Base-by-base conservation (phyloP, 1,140 invertebrate genomes). In the Caenorhabditis remanei region DNA sequence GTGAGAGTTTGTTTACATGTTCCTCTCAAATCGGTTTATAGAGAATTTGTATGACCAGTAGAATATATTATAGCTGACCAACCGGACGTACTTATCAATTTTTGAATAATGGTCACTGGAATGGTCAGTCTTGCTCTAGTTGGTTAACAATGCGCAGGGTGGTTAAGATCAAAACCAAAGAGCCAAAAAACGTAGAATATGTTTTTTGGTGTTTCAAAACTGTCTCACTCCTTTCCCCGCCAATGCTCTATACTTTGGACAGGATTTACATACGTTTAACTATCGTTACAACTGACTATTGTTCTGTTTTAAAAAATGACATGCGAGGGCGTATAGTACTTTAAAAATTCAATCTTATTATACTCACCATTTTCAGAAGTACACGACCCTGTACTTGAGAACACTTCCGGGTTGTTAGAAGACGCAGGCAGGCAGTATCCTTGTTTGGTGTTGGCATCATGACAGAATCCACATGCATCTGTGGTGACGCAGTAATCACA, bases 401-500 rank as follows among this genome's bases (percentile, higher is more conserved):
- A 88, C 24, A 21, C 55, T 55, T 40, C 75, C 48, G 55, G 65
- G 67, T 32, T 16, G 55, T 84, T 41, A 2, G 61, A 63, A 7
- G 61, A 46, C n/a, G 41, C 48, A 19, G 63, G 84, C 19, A 87
- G 40, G 13, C 79, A 83, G 65, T 63, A 85, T 58, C 79, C 48
- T 41, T 40, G 85, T 67, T 16, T 75, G 41, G 53, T 89, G 19
- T 19, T 53, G 11, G 14, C 41, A n/a, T 65, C 46, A 43, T 88
- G 56, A 50, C 90, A 91, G 85, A 90, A 91, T 21, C 90, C 90
- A 46, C 90, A 91, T 67, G 55, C 46, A 63, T 91, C 90, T 46
- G 90, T 83, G 11, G 90, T 91, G 5, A 90, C 88, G 71, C 90
- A 91, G 63, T 48, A 90, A 55, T 91, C 90, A 53, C 90, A 91